These are phyloP conservation scores for Rhynchotus rufescens DNA, from an alignment of 2,797 vertebrate genomes.

Conservation along the genomic window DNA sequence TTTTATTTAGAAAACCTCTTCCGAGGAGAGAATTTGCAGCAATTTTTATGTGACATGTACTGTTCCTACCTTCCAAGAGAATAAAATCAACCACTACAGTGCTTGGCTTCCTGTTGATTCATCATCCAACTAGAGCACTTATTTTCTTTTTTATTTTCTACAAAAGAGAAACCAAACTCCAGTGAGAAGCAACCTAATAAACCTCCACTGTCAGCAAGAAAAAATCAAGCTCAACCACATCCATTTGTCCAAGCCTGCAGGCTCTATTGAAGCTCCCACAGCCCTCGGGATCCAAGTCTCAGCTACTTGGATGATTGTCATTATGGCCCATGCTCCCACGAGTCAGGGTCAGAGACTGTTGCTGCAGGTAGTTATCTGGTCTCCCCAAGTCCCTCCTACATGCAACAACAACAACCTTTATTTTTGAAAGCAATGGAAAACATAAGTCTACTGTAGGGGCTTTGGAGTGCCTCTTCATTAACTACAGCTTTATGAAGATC, in stretches of 20 bases:
- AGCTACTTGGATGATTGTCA: background rate
- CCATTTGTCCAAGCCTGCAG: background rate
- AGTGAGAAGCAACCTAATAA: background rate
- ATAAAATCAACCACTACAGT: background rate
- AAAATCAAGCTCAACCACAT: background rate
- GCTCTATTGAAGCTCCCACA: background rate
- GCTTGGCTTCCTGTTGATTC: background rate
- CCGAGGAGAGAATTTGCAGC: background rate
- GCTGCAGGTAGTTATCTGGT: background rate
- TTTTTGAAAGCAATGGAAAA: background rate
- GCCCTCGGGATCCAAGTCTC: background rate
- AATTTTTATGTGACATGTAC: background rate
- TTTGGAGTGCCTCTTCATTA: background rate
- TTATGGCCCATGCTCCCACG: background rate
- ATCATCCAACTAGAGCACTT: background rate
- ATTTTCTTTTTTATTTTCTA: background rate
- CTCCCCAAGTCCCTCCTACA: background rate
- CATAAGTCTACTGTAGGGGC: background rate
- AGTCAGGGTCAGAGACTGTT: background rate
- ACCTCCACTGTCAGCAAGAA: background rate
- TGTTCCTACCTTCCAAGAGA: background rate
- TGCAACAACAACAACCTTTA: background rate
- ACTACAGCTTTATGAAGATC: background rate
- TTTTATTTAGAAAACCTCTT: background rate
- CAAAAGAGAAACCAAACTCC: background rate